Base-by-base conservation (phyloP, 2,797 vertebrate genomes). In the Mormyrus hasselquistii region DNA sequence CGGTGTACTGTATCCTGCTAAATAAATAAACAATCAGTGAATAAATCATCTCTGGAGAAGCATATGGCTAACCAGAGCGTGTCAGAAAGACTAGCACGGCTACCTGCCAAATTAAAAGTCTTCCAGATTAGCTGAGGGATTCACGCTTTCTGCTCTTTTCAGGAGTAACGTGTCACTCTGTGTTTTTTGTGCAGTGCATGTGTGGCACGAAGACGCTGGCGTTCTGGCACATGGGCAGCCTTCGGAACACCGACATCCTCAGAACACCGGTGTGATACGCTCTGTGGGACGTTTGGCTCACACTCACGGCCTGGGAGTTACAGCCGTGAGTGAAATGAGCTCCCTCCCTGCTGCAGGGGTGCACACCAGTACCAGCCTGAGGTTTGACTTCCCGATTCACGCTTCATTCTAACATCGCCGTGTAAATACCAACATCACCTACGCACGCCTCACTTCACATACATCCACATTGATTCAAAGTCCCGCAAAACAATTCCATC, bases 251-350 rank as follows among this genome's bases (percentile, higher is more conserved):
- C 8, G 29, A 3, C 41, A 25, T 41, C 50, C 85, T 57, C 34
- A 6, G 52, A 41, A 41, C 53, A 4, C 22, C 3, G 12, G 22
- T 88, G n/a, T 65, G 41, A 86, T n/a, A 14, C 59, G 49, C 91
- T 87, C 90, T 41, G 50, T 87, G 88, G 90, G 88, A 89, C 89
- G 49, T 76, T 89, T 91, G 92, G 91, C 90, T 90, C 86, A 34
- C 25, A 88, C 88, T 84, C 55, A 62, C 59, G 82, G 89, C 83
- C 29, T 73, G 88, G 87, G 57, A 59, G 57, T 91, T 76, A 89
- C 86, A 90, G 90, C 92, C 90, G 90, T 89, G 90, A 88, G 90
- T 92, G 90, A 92, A 93, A 90, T 92, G 90, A 92, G 89, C 86
- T 79, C 76, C 52, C 53, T 91, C 91, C 92, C 91, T 91, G 91